A percentile compares a stretch with the other conserved stretches of the same genome.
phyloP scores from a whole-genome alignment of 2,888 invertebrate species.

The Chaetogeoica ovagalla region DNA sequence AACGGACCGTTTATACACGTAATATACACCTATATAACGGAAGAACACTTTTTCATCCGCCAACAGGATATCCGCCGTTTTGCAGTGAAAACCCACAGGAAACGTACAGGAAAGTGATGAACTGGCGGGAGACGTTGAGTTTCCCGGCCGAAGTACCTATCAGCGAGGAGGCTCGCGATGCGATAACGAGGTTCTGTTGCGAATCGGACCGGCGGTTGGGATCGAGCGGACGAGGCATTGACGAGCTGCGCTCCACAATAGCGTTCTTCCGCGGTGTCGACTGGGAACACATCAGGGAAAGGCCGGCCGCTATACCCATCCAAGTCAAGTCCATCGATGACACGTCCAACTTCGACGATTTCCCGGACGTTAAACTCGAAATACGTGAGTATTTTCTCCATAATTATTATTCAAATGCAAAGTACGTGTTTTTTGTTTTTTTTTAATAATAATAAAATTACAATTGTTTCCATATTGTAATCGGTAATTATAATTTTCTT shows the following conservation, averaged over 20 bases:
- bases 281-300: slow-evolving; percentile 98
- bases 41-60: background rate
- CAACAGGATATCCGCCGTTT: slow-evolving; percentile 92
- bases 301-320: slow-evolving; percentile 96
- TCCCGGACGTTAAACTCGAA: slow-evolving; percentile 97
- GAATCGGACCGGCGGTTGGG: slow-evolving; percentile 88
- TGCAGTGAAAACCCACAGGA: slow-evolving; percentile 98
- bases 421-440: too few relatives aligned
- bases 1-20: too few relatives aligned
- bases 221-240: slow-evolving; percentile 75
- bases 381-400: slow-evolving; percentile 77
- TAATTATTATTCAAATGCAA: too few relatives aligned
- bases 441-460: too few relatives aligned
- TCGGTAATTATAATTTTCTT: too few relatives aligned
- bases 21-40: too few relatives aligned
- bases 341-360: slow-evolving; percentile 99
- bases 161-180: slow-evolving; percentile 94
- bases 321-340: slow-evolving; percentile 99
- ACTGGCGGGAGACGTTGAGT: slow-evolving; percentile 96
- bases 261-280: slow-evolving; percentile 96
- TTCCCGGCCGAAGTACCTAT: slow-evolving; percentile 99
- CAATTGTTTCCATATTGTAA: too few relatives aligned
- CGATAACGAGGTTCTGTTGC: slow-evolving; percentile 94
- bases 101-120: slow-evolving; percentile 97
- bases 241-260: slow-evolving; percentile 84